Evolutionary conservation across 2,888 invertebrate genomes (phyloP), one percentile per base, ranked within the genome.

Genomic region (Trilocha varians): DNA sequence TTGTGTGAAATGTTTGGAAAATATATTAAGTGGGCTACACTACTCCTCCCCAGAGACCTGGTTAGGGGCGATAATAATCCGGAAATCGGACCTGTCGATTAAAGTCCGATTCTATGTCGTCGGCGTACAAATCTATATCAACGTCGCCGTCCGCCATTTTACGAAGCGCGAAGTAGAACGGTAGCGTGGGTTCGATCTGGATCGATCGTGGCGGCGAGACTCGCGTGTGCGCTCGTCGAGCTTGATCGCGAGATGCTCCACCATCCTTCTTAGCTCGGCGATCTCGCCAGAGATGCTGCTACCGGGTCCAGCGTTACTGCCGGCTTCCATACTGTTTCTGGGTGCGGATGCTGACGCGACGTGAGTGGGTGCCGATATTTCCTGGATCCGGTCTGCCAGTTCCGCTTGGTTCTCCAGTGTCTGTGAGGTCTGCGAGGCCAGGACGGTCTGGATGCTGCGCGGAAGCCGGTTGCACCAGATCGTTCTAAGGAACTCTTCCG

Each of bases 61-160:
- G n/a, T n/a, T n/a, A n/a, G n/a, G n/a, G n/a, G n/a, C n/a, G n/a
- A n/a, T n/a, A n/a, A n/a, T n/a, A n/a, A n/a, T n/a, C n/a, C n/a
- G n/a, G n/a, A n/a, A n/a, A n/a, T n/a, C n/a, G n/a, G n/a, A n/a
- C n/a, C n/a, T n/a, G n/a, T n/a, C n/a, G n/a, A n/a, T n/a, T n/a
- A n/a, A n/a, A n/a, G n/a, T n/a, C 96, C 71, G 95, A 94, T 87
- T 97, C 97, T 76, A 97, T 92, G 89, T 97, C 97, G 78, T 97
- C 97, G 59, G 95, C 96, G 85, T 98, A 98, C 68, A 98, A 90
- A 92, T 98, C 97, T 87, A 97, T 96, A 88, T 97, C 97, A 77
- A 92, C 93, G 88, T 95, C 93, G 88, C 95, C 85, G 87, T 97
- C 97, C 88, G 96, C 96, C 95, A 95, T 95, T 90, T 83, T 82